phyloP scores from a whole-genome alignment of 2,113 vertebrate species.

The Excalfactoria chinensis region DNA sequence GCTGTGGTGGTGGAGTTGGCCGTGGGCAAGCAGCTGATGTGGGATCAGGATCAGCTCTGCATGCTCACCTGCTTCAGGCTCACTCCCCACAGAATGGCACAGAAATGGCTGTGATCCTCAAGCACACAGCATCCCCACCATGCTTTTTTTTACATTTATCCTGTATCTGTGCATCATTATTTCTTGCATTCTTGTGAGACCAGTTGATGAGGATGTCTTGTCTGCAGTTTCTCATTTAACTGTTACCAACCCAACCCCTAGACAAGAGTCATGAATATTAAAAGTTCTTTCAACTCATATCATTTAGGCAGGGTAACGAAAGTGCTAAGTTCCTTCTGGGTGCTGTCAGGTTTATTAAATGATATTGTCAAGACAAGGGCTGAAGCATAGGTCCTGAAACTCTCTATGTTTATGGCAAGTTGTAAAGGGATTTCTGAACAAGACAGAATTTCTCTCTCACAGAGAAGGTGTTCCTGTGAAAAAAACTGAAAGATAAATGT shows the following conservation, averaged over 20 bases:
- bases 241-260: not conserved
- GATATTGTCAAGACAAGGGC: not conserved
- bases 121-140: not conserved
- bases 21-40: not conserved
- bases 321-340: not conserved
- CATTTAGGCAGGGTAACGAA: not conserved
- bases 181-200: not conserved
- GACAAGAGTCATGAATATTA: not conserved
- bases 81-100: not conserved
- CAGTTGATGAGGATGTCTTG: not conserved
- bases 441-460: not conserved
- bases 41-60: not conserved
- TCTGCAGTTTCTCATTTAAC: not conserved
- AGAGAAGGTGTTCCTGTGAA: not conserved
- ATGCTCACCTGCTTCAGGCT: not conserved
- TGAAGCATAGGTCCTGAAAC: not conserved
- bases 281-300: not conserved
- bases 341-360: not conserved
- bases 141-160: not conserved
- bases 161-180: not conserved
- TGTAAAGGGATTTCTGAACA: not conserved
- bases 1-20: not conserved
- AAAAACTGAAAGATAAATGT: not conserved
- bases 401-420: not conserved
- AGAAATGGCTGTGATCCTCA: accelerated